Evolutionary conservation across 2,113 vertebrate genomes (phyloP).

Genomic region (Rhinolophus sinicus): DNA sequence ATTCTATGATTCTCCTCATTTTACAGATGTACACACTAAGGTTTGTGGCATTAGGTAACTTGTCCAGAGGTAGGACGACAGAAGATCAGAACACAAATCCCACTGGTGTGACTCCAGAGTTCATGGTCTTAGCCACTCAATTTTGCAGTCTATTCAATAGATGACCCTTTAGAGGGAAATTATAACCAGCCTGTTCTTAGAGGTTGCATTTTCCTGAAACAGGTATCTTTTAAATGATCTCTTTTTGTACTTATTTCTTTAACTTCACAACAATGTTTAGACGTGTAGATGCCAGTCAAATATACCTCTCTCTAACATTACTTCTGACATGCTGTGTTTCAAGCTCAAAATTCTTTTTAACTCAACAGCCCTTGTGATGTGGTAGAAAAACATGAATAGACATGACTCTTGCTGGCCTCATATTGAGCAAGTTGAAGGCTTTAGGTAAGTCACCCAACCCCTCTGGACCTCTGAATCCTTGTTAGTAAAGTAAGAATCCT

Average conservation of each 20-base stretch:
- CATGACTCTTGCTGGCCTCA: not conserved
- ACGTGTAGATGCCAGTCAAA: not conserved
- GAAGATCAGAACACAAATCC: not conserved
- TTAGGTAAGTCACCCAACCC: not conserved
- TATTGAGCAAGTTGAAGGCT: not conserved
- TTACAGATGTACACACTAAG: not conserved
- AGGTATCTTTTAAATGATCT: not conserved
- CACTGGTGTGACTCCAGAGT: not conserved
- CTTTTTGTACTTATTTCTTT: not conserved
- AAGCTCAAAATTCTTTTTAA: conserved; percentile 17
- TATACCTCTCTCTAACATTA: not conserved
- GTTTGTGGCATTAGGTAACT: not conserved
- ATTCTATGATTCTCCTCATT: not conserved
- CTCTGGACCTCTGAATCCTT: not conserved
- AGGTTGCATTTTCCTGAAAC: not conserved
- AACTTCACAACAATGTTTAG: not conserved
- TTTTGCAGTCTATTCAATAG: not conserved
- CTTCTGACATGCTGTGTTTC: not conserved
- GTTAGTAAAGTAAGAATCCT: not conserved
- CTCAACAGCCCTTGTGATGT: not conserved
- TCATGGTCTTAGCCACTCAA: not conserved
- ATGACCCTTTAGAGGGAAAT: not conserved
- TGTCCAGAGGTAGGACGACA: not conserved
- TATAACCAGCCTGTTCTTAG: not conserved
- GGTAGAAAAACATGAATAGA: not conserved